Conservation (phyloP, 2,113 vertebrate species). For the Tupaia chinensis region DNA sequence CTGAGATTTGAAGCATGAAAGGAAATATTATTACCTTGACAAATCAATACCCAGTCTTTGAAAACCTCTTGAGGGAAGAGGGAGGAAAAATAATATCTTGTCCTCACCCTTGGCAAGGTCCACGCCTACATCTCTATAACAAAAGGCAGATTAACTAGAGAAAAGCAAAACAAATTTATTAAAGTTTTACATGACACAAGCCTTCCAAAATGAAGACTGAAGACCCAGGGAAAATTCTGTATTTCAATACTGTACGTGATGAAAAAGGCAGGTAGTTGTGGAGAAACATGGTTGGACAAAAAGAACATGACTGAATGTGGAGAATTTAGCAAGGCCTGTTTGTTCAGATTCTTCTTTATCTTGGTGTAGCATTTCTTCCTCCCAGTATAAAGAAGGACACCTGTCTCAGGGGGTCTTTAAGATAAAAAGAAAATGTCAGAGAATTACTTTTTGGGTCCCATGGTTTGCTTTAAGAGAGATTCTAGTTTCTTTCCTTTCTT, state of each 20-base stretch:
- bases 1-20: constrained; percentile 1
- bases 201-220: background rate
- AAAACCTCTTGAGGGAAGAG: background rate
- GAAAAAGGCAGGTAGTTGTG: background rate
- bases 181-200: background rate
- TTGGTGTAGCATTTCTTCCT: background rate
- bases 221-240: background rate
- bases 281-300: background rate
- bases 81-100: background rate
- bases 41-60: background rate
- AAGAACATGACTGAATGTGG: too few species aligned
- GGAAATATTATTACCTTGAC: background rate
- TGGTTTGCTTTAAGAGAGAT: background rate
- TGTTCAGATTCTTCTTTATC: background rate
- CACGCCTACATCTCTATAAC: background rate
- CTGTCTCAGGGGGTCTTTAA: background rate
- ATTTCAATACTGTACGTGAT: background rate
- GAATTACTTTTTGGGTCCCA: background rate
- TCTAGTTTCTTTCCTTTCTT: background rate
- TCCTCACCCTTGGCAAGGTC: background rate
- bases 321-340: background rate
- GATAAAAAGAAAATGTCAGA: background rate
- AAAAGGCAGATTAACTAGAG: background rate
- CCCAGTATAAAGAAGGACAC: background rate
- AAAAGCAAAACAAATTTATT: background rate